Percentiles rank a stretch among this genome's conserved stretches.
phyloP scores from a whole-genome alignment of 2,113 vertebrate genomes.

The Globicephala melas region DNA sequence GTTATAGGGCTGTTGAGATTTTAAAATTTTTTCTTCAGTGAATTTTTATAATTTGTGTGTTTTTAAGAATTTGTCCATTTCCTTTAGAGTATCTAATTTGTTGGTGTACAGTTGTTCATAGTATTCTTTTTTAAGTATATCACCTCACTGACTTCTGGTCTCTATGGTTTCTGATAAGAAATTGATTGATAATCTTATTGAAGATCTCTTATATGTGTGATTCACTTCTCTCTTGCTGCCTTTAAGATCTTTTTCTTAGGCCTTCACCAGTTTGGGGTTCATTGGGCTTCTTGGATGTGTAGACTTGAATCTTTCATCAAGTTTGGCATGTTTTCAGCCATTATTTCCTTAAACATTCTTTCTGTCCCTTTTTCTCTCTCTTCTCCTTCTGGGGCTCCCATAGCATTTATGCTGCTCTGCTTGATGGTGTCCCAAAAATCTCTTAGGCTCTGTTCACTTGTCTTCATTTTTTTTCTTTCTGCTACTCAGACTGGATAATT shows the following conservation, averaged over 20 bases:
- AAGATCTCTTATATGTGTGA: not conserved
- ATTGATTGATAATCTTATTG: not conserved
- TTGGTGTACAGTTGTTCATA: not conserved
- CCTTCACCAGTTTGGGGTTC: not conserved
- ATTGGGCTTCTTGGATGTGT: not conserved
- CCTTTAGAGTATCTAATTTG: not conserved
- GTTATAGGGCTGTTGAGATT: not conserved
- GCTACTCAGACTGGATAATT: not conserved
- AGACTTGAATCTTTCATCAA: not conserved
- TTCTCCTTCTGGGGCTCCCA: not conserved
- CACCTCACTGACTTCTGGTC: not conserved
- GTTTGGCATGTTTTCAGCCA: not conserved
- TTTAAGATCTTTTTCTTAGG: not conserved
- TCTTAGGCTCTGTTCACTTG: not conserved
- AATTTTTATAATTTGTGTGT: constrained; percentile 17
- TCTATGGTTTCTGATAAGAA: constrained; percentile 1
- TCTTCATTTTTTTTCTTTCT: not conserved
- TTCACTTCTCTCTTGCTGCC: not conserved
- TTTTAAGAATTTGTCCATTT: not conserved
- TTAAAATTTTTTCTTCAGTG: not conserved
- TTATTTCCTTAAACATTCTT: constrained; percentile 24
- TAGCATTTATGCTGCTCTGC: not conserved
- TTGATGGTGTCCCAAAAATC: not conserved
- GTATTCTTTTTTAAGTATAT: not conserved
- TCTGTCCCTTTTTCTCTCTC: not conserved